These are phyloP conservation scores for Himalopsyche kuldschensis DNA, from an alignment of 2,888 invertebrate genomes.

Conservation along the genomic window DNA sequence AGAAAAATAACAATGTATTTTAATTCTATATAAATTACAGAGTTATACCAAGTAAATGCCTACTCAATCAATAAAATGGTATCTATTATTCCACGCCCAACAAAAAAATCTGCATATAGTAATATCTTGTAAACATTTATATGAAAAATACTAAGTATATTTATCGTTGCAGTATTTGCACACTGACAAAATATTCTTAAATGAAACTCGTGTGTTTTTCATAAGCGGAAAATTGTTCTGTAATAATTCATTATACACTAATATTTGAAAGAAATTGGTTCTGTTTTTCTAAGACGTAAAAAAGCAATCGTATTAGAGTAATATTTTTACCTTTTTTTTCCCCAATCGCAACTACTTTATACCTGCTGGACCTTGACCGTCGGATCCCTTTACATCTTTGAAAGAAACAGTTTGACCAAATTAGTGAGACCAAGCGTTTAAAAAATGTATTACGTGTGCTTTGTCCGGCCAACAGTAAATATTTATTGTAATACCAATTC, in stretches of 20 bases:
- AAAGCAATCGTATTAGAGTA: neutral
- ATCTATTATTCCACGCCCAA: too few species aligned
- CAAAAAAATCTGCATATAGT: too few species aligned
- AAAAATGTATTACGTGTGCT: neutral
- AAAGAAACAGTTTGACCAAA: neutral
- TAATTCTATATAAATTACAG: too few species aligned
- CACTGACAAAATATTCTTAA: too few species aligned
- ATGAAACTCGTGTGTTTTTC: neutral
- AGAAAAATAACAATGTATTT: too few species aligned
- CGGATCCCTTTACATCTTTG: neutral
- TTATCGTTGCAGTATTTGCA: too few species aligned
- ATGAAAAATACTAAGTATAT: too few species aligned
- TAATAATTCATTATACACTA: neutral
- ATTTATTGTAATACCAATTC: neutral
- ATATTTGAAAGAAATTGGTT: neutral
- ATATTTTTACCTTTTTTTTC: neutral
- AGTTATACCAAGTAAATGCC: too few species aligned
- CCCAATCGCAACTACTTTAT: neutral
- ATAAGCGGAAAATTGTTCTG: neutral
- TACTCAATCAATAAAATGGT: too few species aligned
- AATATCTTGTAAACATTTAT: too few species aligned
- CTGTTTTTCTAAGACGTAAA: neutral
- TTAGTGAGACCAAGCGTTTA: neutral
- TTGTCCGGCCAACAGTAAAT: neutral
- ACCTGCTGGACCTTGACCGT: neutral